Evolutionary conservation across 2,113 vertebrate species (phyloP), one percentile per base, ranked within the genome.

Genomic region (Peromyscus polionotus): DNA sequence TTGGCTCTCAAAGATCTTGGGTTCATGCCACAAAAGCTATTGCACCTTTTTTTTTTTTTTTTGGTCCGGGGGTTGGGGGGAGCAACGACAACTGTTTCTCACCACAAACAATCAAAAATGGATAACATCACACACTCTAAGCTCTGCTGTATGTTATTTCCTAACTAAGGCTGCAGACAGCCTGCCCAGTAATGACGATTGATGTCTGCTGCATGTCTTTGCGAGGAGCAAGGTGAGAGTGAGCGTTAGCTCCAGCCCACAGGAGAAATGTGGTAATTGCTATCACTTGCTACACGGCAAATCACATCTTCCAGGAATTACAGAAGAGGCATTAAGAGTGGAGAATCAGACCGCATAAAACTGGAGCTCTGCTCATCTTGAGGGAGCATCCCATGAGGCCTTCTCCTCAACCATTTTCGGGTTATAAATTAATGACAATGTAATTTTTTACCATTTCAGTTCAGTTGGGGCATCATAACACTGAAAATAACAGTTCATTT

Each of bases 391-490:
- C 73, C 90, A 31, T 59, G 75, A 94, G 75, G 14, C 51, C 72
- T 68, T 97, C 79, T 94, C 95, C 97, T 97, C 95, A 97, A 97
- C 98, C 97, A 96, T 96, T 98, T 98, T 98, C 0, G 0, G 91
- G 91, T 97, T 94, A 97, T 97, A 98, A 98, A 97, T 98, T 90
- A 97, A 88, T 84, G 73, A 51, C 57, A 54, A 48, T 57, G 80
- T 79, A 36, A 91, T 91, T 91, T 88, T 5, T 68, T 83, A 86
- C 81, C 63, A 89, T 94, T 97, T 96, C n/a, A 70, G 92, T 97
- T 97, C 57, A 76, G 3, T 87, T 79, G 51, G 75, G n/a, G 5
- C 61, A 75, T 93, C 48, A 20, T 7, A 61, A 57, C 79, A 42
- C 22, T 28, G n/a, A 57, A n/a, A 88, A 67, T 67, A 90, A 84